Evolutionary conservation across 1,140 invertebrate genomes (phyloP), one percentile per base, ranked within the genome.

Genomic region (Bursaphelenchus mucronatus): DNA sequence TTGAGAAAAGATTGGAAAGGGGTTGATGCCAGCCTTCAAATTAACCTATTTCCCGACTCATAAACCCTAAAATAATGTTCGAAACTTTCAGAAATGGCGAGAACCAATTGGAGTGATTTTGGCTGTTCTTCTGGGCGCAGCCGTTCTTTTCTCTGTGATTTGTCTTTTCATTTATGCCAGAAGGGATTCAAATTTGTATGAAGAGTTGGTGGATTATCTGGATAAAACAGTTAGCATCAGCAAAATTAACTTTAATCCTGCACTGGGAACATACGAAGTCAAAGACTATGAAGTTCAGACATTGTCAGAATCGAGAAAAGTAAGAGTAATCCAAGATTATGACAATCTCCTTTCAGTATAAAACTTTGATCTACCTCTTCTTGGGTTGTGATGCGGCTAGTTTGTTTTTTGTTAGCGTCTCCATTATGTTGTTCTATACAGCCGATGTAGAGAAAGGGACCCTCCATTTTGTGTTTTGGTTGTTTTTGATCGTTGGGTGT

Each of bases 261-360:
- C 39, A 0, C 15, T 73, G 17, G 71, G 71, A 10, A 40, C 61
- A 9, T 73, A 71, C 49, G 71, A 73, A 55, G 13, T 73, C 7
- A 62, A 47, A 40, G 47, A 71, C 19, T 46, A 65, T 40, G 71
- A 73, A 63, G 43, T 71, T 39, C 62, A 70, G 17, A 44, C 43
- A 3, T 53, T 73, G 8, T 59, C 53, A 15, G 69, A 76, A 44
- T 68, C 70, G 15, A 50, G 73, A 65, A 76, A 70, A 51, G 70
- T 71, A 54, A 47, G 13, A 54, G 52, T 8, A 58, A n/a, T 61
- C 15, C 39, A 3, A 65, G 57, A 55, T 55, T 55, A n/a, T 61
- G 13, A 61, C 56, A n/a, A 50, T n/a, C 43, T n/a, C n/a, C 30
- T 15, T 80, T 59, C 61, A 76, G 78, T 78, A 81, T 61, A 81